Evolutionary conservation across 1,140 invertebrate genomes (phyloP).

Genomic region (Formica exsecta): DNA sequence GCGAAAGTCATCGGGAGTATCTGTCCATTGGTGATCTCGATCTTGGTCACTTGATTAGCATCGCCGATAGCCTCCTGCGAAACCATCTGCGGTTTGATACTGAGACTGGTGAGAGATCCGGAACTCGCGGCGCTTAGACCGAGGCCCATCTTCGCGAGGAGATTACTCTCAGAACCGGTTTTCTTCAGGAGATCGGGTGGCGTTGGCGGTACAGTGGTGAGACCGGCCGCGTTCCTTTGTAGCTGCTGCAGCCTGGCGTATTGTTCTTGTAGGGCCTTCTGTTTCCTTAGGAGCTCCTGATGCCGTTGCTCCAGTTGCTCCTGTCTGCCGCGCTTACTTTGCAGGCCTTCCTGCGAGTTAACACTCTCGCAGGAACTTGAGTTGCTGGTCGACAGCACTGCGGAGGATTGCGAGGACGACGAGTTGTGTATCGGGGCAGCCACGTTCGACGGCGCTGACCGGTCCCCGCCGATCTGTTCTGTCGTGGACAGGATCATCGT

Average conservation of each 20-base stretch:
- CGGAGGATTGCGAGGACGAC: conserved; percentile 90
- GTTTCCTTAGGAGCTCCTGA: conserved; percentile 94
- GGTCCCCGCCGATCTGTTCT: conserved; percentile 87
- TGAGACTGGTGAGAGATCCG: conserved; percentile 89
- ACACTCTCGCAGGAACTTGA: conserved; percentile 91
- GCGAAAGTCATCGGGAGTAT: conserved; percentile 58
- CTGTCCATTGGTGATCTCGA: conserved; percentile 32
- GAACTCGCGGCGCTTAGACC: conserved; percentile 88
- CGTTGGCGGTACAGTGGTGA: conserved; percentile 87
- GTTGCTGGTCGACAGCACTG: conserved; percentile 87
- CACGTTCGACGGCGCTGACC: conserved; percentile 85
- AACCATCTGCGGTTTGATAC: conserved; percentile 74
- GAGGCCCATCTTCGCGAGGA: conserved; percentile 94
- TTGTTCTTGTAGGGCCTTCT: conserved; percentile 95
- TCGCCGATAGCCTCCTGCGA: conserved; percentile 72
- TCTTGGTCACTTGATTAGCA: conserved; percentile 35
- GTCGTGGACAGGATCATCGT: conserved; percentile 85
- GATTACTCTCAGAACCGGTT: conserved; percentile 95
- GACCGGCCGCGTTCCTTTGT: conserved; percentile 91
- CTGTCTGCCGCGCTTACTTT: conserved; percentile 89
- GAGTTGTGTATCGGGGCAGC: conserved; percentile 88
- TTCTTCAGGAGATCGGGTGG: conserved; percentile 92
- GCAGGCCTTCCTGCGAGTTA: conserved; percentile 90
- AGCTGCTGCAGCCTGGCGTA: conserved; percentile 94
- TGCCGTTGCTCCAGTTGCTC: conserved; percentile 93